Percentiles rank a stretch among this genome's conserved stretches.
Conservation (phyloP, 2,113 vertebrate species). For the Platanista minor region DNA sequence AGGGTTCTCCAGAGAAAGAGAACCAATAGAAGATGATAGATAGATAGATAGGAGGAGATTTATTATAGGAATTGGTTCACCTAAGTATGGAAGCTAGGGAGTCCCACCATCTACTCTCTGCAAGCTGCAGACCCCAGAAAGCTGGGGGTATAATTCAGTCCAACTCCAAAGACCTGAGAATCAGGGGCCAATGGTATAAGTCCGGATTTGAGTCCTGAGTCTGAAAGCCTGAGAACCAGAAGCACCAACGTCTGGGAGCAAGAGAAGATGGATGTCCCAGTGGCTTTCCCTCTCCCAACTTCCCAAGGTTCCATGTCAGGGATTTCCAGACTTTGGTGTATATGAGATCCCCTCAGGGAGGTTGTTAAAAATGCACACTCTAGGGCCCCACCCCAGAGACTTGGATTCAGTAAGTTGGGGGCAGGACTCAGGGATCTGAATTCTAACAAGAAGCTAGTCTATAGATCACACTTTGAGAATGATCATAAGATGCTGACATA, state of each 20-base stretch:
- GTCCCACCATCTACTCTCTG: not conserved
- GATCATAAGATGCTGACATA: fast-evolving
- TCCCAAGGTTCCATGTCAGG: not conserved
- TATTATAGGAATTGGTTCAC: not conserved
- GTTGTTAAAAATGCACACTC: too few species aligned
- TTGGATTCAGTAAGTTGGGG: not conserved
- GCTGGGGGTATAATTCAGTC: not conserved
- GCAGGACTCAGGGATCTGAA: not conserved
- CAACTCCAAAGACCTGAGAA: not conserved
- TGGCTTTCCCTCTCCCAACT: fast-evolving
- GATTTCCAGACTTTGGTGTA: not conserved
- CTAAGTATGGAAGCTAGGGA: not conserved
- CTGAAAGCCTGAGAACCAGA: too few species aligned
- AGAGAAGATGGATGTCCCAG: not conserved
- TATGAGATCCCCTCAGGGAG: not conserved
- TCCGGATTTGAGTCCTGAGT: not conserved
- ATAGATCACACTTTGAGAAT: not conserved
- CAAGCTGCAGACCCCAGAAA: not conserved
- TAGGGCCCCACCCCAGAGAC: not conserved
- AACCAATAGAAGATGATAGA: not conserved
- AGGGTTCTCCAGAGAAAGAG: not conserved
- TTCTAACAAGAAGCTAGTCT: not conserved
- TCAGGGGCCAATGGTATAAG: not conserved
- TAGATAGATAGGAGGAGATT: not conserved
- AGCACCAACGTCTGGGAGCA: not conserved